Conservation (phyloP, 1,140 invertebrate genomes). For the Danaus melanippus region DNA sequence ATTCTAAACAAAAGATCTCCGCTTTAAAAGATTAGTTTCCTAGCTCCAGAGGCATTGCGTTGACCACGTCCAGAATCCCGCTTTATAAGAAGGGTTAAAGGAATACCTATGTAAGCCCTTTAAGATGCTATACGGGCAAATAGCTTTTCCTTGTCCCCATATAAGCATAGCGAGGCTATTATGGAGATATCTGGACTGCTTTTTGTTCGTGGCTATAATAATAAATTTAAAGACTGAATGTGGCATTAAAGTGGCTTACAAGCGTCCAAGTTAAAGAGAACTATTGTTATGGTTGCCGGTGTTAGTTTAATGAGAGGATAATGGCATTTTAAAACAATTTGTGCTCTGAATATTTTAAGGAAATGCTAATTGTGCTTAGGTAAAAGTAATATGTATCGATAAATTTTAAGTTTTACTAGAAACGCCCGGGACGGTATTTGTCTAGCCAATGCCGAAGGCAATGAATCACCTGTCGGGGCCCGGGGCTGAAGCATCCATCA, state of each 20-base stretch:
- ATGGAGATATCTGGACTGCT: constrained; percentile 5
- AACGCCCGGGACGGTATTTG: too few species aligned
- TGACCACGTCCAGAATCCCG: constrained; percentile 16
- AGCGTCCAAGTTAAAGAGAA: too few species aligned
- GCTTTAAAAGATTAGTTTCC: not conserved
- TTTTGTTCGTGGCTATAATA: constrained; percentile 5
- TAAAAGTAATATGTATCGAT: not conserved
- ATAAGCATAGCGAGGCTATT: constrained; percentile 7
- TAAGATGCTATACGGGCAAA: constrained; percentile 18
- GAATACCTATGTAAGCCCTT: constrained; percentile 16
- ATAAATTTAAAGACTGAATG: constrained; percentile 8
- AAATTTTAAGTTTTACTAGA: not conserved
- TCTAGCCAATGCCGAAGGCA: too few species aligned
- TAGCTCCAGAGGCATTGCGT: constrained; percentile 1
- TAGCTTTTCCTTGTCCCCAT: constrained; percentile 15
- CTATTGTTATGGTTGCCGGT: too few species aligned
- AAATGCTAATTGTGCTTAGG: not conserved
- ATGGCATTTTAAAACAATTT: too few species aligned
- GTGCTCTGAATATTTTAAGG: too few species aligned
- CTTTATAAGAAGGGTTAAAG: constrained; percentile 14
- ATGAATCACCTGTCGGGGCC: constrained; percentile 2
- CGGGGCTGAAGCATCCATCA: constrained; percentile 17
- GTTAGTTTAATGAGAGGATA: too few species aligned
- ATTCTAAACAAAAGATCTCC: too few species aligned
- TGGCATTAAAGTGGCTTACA: too few species aligned